A percentile compares a stretch with the other conserved stretches of the same genome.
Conservation (phyloP, 2,888 invertebrate species). For the Nephrotoma appendiculata region DNA sequence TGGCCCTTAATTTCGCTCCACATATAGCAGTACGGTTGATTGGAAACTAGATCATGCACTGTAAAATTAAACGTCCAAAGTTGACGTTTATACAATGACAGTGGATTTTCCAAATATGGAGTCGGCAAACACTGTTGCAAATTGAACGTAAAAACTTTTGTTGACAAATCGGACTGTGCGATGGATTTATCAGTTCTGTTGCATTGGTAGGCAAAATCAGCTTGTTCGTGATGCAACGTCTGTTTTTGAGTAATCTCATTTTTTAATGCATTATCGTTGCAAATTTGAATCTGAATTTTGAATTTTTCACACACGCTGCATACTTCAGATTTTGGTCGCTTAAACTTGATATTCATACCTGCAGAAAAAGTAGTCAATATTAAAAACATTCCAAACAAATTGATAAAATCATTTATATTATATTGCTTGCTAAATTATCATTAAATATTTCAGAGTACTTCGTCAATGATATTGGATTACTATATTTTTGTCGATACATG, state of each 20-base stretch:
- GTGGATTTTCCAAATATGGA: too few species aligned
- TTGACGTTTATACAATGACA: too few species aligned
- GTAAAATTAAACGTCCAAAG: too few species aligned
- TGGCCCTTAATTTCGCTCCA: not conserved
- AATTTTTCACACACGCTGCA: not conserved
- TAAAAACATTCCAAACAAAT: not conserved
- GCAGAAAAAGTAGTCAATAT: not conserved
- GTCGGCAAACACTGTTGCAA: not conserved
- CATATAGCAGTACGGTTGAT: too few species aligned
- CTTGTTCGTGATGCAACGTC: not conserved
- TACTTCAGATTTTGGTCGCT: not conserved
- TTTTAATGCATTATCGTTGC: not conserved
- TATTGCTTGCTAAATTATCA: not conserved
- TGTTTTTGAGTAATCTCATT: not conserved
- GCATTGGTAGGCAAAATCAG: not conserved
- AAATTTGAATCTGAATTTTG: not conserved
- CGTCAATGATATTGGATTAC: not conserved
- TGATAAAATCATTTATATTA: not conserved
- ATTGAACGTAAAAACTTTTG: not conserved
- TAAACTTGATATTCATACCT: not conserved
- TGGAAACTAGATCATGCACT: too few species aligned
- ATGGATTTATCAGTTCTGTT: not conserved
- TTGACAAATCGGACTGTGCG: too few species aligned
- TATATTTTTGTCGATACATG: not conserved
- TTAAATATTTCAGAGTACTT: not conserved